Conservation (phyloP, 2,888 invertebrate species). For the Gandaritis pyraliata region DNA sequence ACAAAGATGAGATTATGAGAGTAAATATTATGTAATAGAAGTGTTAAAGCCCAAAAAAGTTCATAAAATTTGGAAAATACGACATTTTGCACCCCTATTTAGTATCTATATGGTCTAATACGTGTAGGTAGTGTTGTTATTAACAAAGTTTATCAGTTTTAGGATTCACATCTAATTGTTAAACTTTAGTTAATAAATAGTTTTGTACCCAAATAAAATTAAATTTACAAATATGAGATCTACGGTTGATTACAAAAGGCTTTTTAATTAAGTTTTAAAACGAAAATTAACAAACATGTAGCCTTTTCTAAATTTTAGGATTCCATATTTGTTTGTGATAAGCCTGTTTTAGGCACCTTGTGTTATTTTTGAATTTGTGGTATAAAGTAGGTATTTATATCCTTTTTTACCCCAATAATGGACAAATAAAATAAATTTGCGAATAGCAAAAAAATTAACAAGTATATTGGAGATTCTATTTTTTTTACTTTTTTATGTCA, state of each 20-base stretch:
- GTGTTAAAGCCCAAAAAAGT: no score
- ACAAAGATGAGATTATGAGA: no score
- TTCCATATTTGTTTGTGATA: conserved; percentile 3
- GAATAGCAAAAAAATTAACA: no score
- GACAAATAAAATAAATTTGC: neutral
- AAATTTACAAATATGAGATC: conserved; percentile 5
- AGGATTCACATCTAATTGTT: no score
- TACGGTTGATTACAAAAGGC: conserved; percentile 10
- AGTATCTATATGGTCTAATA: no score
- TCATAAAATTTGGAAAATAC: no score
- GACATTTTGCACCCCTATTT: no score
- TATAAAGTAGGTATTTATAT: neutral
- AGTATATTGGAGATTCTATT: no score
- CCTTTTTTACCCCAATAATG: neutral
- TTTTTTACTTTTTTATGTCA: no score
- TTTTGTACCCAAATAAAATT: conserved; percentile 5
- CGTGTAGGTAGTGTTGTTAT: no score
- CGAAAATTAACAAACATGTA: conserved; percentile 15
- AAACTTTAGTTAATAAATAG: neutral
- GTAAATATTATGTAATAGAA: no score
- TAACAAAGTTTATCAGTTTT: no score
- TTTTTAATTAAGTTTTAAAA: conserved; percentile 12
- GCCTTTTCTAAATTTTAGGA: conserved; percentile 9
- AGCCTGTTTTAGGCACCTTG: neutral
- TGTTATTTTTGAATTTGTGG: neutral